Evolutionary conservation across 2,113 vertebrate genomes (phyloP).

Genomic region (Pardalotus punctatus): DNA sequence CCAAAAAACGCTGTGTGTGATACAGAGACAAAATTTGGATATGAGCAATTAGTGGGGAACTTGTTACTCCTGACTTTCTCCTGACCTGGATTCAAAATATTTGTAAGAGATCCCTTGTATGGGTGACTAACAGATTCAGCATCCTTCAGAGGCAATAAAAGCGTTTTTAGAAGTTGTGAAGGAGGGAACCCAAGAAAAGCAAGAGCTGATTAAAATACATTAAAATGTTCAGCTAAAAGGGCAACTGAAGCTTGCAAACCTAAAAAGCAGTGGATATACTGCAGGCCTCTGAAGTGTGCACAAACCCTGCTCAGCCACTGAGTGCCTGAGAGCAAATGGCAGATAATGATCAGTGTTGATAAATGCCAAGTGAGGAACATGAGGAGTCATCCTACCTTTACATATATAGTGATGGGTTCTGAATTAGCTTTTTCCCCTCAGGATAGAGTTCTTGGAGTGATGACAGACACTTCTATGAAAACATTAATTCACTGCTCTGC

Average conservation of each 20-base stretch:
- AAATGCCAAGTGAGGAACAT: not conserved
- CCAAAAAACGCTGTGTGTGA: not conserved
- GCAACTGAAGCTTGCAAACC: not conserved
- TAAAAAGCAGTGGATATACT: not conserved
- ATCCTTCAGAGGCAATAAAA: not conserved
- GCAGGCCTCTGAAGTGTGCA: not conserved
- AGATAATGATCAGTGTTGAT: not conserved
- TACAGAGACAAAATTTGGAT: not conserved
- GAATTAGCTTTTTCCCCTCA: constrained; percentile 49
- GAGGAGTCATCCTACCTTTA: constrained; percentile 24
- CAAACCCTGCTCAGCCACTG: not conserved
- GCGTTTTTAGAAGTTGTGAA: not conserved
- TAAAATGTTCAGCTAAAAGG: not conserved
- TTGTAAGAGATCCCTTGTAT: not conserved
- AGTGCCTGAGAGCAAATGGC: not conserved
- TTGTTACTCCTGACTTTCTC: not conserved
- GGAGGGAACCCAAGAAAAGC: not conserved
- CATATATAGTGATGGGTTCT: not conserved
- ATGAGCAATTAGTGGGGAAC: not conserved
- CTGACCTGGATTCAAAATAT: not conserved
- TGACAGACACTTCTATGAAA: constrained; percentile 55
- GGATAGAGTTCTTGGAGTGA: not conserved
- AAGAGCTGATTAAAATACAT: not conserved
- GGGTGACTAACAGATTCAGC: not conserved
- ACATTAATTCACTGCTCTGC: constrained; percentile 46